A percentile compares a stretch with the other conserved stretches of the same genome.
phyloP scores from a whole-genome alignment of 2,113 vertebrate species.

The Gyps fulvus region DNA sequence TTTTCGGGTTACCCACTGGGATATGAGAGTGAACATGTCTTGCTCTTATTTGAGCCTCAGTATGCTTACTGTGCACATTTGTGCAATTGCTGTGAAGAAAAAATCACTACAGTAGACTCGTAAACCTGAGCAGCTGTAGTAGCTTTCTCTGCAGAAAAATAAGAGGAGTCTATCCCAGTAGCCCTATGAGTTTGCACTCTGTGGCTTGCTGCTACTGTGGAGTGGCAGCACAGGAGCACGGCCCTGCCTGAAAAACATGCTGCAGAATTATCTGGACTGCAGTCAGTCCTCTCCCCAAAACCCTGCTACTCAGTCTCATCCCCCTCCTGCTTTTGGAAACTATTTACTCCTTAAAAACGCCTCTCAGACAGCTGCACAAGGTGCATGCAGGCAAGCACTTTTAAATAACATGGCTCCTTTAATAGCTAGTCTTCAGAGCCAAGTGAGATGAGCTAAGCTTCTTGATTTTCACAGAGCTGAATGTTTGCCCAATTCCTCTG shows the following conservation, averaged over 20 bases:
- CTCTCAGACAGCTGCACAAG: background rate
- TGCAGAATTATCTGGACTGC: background rate
- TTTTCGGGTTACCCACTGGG: background rate
- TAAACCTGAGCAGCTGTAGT: slow-evolving; percentile 13
- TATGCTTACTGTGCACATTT: slow-evolving; percentile 43
- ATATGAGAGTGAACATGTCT: background rate
- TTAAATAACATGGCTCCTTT: background rate
- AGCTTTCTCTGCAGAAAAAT: background rate
- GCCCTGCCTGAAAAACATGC: background rate
- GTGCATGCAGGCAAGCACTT: background rate
- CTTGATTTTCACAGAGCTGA: background rate
- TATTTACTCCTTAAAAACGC: background rate
- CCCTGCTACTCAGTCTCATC: background rate
- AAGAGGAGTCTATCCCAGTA: background rate
- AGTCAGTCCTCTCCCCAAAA: background rate
- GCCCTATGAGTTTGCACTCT: background rate
- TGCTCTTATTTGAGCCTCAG: background rate
- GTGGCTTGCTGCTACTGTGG: background rate
- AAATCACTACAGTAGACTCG: background rate
- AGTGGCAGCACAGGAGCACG: background rate
- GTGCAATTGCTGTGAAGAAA: slow-evolving; percentile 4
- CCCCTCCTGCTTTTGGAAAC: background rate
- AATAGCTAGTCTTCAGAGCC: background rate
- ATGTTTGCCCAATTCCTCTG: background rate
- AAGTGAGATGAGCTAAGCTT: background rate